phyloP scores from a whole-genome alignment of 2,113 vertebrate species.

The Mormoops blainvillei region DNA sequence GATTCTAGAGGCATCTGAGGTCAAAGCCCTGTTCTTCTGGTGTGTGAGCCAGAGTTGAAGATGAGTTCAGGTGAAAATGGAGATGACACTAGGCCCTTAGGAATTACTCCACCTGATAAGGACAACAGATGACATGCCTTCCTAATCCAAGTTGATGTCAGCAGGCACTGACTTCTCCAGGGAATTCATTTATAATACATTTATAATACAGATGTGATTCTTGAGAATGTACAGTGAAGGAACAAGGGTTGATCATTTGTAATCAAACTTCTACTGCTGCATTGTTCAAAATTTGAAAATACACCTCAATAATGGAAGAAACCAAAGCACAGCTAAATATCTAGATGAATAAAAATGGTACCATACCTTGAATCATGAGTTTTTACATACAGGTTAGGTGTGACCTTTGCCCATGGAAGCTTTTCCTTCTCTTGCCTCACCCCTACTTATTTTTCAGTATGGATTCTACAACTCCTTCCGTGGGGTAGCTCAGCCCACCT shows the following conservation, averaged over 20 bases:
- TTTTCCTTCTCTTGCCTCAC: neutral
- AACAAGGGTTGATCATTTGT: neutral
- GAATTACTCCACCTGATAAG: neutral
- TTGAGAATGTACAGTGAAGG: neutral
- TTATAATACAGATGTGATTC: neutral
- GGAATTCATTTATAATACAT: neutral
- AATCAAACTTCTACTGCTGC: neutral
- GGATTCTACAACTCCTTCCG: no score
- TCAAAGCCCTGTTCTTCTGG: neutral
- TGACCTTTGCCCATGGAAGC: neutral
- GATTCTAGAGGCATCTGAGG: neutral
- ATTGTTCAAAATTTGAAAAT: neutral
- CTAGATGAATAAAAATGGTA: neutral
- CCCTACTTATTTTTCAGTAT: neutral
- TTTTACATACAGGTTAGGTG: neutral
- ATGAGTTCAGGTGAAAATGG: accelerated
- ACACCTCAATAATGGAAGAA: neutral
- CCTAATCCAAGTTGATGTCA: neutral
- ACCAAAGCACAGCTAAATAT: neutral
- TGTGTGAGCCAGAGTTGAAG: accelerated
- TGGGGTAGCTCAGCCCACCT: accelerated
- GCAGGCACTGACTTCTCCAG: neutral
- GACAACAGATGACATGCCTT: neutral
- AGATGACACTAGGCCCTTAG: neutral
- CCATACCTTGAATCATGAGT: neutral